These are phyloP conservation scores for Sthenelais limicola DNA, from an alignment of 2,888 invertebrate species.

Conservation along the genomic window DNA sequence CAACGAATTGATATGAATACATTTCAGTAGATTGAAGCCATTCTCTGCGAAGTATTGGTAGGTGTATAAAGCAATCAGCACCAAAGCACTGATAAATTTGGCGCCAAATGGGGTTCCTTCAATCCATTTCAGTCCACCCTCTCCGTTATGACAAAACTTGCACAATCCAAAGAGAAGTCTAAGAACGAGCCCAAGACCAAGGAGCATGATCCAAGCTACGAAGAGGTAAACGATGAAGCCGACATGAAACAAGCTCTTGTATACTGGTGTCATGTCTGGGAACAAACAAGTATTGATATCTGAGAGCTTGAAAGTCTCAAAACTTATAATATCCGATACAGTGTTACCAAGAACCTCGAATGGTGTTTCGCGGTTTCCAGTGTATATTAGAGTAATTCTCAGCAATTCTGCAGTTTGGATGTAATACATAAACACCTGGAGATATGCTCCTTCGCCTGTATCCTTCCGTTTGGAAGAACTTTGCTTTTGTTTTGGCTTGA, in stretches of 20 bases:
- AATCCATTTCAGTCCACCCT: background rate
- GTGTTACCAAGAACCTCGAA: conserved; percentile 4
- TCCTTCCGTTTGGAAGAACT: background rate
- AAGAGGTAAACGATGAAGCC: conserved; percentile 23
- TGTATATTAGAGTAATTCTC: conserved; percentile 28
- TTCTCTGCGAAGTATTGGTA: conserved; percentile 42
- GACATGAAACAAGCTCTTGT: conserved; percentile 23
- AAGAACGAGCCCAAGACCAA: background rate
- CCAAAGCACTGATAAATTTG: conserved; percentile 21
- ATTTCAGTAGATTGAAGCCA: conserved; percentile 43
- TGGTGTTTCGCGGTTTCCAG: conserved; percentile 8
- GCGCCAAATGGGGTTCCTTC: conserved; percentile 22
- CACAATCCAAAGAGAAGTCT: background rate
- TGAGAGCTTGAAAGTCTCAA: conserved; percentile 33
- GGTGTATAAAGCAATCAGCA: conserved; percentile 28
- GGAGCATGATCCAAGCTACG: conserved; percentile 1
- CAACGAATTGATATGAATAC: conserved; percentile 20
- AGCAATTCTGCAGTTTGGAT: conserved; percentile 46
- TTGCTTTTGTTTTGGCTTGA: background rate
- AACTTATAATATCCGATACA: conserved; percentile 32
- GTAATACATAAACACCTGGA: conserved; percentile 51
- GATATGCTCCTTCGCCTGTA: conserved; percentile 8
- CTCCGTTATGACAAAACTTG: no score
- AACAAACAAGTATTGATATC: conserved; percentile 33
- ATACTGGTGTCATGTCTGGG: conserved; percentile 30